These are phyloP conservation scores for Macropus fuliginosus DNA, from an alignment of 2,797 vertebrate species.

Conservation along the genomic window DNA sequence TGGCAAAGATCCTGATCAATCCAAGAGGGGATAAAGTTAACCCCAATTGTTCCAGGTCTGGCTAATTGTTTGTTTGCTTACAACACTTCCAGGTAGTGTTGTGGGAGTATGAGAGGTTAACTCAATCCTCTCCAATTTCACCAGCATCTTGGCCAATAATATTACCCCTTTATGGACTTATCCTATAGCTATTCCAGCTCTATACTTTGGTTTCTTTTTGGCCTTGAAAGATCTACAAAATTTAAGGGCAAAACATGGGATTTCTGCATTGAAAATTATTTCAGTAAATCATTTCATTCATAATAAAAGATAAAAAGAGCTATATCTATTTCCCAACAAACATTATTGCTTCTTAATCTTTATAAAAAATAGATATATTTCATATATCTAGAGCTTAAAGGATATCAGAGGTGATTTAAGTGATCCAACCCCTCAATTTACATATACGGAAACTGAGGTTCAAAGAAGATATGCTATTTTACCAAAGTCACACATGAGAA, in stretches of 20 bases:
- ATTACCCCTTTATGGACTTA: not conserved
- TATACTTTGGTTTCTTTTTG: not conserved
- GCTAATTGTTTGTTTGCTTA: not conserved
- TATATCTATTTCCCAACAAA: not conserved
- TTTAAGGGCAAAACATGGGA: not conserved
- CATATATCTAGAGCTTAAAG: not conserved
- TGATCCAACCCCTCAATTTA: not conserved
- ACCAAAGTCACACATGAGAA: not conserved
- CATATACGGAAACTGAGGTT: not conserved
- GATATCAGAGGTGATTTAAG: not conserved
- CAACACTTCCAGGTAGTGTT: not conserved
- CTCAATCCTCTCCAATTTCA: not conserved
- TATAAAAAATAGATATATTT: not conserved
- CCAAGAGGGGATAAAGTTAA: not conserved
- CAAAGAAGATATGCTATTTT: not conserved
- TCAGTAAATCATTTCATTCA: not conserved
- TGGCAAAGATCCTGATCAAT: not conserved
- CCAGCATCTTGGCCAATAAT: not conserved
- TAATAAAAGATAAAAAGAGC: not conserved
- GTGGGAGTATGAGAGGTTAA: not conserved
- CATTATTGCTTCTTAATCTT: not conserved
- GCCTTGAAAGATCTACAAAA: not conserved
- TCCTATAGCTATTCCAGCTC: not conserved
- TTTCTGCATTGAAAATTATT: not conserved
- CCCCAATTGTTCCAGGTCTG: not conserved